Percentiles rank a stretch among this genome's conserved stretches.
Conservation (phyloP, 1,140 invertebrate genomes). For the Spodoptera frugiperda region DNA sequence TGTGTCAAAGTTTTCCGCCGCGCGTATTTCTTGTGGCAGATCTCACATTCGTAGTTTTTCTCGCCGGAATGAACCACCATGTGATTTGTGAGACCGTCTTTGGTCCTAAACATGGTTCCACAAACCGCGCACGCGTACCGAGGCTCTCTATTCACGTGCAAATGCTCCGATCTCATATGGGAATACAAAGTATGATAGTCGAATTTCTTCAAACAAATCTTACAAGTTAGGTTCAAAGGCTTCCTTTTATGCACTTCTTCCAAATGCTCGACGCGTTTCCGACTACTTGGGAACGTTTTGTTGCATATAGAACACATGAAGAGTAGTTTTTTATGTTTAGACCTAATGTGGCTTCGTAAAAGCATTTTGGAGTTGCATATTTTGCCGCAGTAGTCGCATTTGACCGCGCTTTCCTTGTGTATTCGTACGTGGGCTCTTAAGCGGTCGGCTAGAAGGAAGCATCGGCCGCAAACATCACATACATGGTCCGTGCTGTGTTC, state of each 20-base stretch:
- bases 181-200: slow-evolving; percentile 34
- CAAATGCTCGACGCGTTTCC: slow-evolving; percentile 43
- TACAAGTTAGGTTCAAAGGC: slow-evolving; percentile 46
- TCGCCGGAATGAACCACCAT: slow-evolving; percentile 88
- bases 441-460: slow-evolving; percentile 47
- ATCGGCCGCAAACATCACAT: slow-evolving; percentile 50
- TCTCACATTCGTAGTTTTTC: slow-evolving; percentile 79
- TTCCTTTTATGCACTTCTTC: slow-evolving; percentile 44
- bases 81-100: slow-evolving; percentile 69
- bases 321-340: slow-evolving; percentile 46
- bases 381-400: slow-evolving; percentile 46
- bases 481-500: slow-evolving; percentile 51
- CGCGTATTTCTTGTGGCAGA: slow-evolving; percentile 87
- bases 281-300: slow-evolving; percentile 30
- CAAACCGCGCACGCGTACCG: slow-evolving; percentile 62
- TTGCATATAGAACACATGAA: slow-evolving; percentile 47
- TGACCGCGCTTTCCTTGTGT: slow-evolving; percentile 4
- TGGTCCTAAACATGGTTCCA: slow-evolving; percentile 53
- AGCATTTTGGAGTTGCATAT: slow-evolving; percentile 16
- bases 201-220: slow-evolving; percentile 46
- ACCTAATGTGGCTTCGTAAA: slow-evolving; percentile 44
- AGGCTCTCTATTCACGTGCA: slow-evolving; percentile 34
- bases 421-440: slow-evolving; percentile 40
- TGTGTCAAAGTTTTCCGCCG: slow-evolving; percentile 89
- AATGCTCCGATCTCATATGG: slow-evolving; percentile 54